A percentile compares a stretch with the other conserved stretches of the same genome.
Evolutionary conservation across 2,888 invertebrate genomes (phyloP).

Genomic region (Aromia moschata): DNA sequence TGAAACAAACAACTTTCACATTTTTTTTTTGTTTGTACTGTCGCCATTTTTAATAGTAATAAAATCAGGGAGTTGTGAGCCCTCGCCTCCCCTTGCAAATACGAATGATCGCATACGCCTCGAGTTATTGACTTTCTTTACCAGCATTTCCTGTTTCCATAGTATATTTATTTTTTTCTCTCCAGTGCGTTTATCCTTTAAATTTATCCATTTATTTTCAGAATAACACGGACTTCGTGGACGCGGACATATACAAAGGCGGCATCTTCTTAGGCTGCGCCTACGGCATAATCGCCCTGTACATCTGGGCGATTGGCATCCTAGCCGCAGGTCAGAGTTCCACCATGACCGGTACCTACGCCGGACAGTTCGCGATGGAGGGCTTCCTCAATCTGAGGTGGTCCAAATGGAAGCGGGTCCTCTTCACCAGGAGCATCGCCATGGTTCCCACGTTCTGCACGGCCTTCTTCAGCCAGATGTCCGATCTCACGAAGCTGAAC

Average conservation of each 20-base stretch:
- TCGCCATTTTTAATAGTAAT: too few relatives aligned
- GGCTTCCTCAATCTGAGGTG: slow-evolving; percentile 87
- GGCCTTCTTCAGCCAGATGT: slow-evolving; percentile 72
- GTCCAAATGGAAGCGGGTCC: slow-evolving; percentile 86
- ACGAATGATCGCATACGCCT: too few relatives aligned
- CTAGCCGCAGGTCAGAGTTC: slow-evolving; percentile 84
- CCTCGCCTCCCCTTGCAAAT: too few relatives aligned
- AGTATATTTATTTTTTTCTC: too few relatives aligned
- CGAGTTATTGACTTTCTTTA: too few relatives aligned
- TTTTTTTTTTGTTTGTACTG: too few relatives aligned
- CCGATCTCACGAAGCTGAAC: slow-evolving; percentile 80
- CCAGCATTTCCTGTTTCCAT: too few relatives aligned
- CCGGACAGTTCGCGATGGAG: slow-evolving; percentile 90
- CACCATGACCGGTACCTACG: slow-evolving; percentile 83
- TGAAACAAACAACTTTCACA: too few relatives aligned
- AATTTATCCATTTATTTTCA: slow-evolving; percentile 50
- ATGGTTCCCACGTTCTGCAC: slow-evolving; percentile 77
- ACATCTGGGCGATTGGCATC: slow-evolving; percentile 85
- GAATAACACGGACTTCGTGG: slow-evolving; percentile 65
- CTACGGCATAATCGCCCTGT: slow-evolving; percentile 78
- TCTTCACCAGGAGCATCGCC: slow-evolving; percentile 86
- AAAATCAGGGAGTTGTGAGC: too few relatives aligned
- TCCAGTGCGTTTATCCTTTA: not conserved
- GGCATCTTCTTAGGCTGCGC: slow-evolving; percentile 79
- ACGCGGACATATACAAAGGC: slow-evolving; percentile 76